Evolutionary conservation across 2,797 vertebrate genomes (phyloP).

Genomic region (Myripristis jacobus): DNA sequence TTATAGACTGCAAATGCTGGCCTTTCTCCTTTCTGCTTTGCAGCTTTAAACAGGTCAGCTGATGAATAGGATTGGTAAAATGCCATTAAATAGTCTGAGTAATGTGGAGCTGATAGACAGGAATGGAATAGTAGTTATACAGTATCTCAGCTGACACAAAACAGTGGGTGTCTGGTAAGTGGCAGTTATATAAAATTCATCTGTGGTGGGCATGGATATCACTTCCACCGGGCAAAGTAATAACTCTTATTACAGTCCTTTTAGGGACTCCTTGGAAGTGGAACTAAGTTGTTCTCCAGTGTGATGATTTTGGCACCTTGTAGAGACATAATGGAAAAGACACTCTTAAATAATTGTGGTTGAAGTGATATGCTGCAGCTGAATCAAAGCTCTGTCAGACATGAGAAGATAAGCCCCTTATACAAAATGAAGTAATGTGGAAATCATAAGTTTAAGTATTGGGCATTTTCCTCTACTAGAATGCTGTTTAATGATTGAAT

Average conservation of each 20-base stretch:
- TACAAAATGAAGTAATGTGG: constrained; percentile 32
- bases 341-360: constrained; percentile 52
- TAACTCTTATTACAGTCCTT: constrained; percentile 65
- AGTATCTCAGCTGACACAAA: constrained; percentile 37
- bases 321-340: constrained; percentile 48
- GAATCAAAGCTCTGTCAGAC: constrained; percentile 20
- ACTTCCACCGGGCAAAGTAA: constrained; percentile 57
- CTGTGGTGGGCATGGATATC: constrained; percentile 46
- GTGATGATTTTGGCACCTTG: constrained; percentile 48
- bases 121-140: background rate
- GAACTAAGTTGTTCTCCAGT: constrained; percentile 63
- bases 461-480: constrained; percentile 3
- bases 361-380: constrained; percentile 36
- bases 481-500: constrained; percentile 14
- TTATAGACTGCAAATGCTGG: background rate
- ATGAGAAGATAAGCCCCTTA: constrained; percentile 25
- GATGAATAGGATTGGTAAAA: constrained; percentile 2
- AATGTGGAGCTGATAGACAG: constrained; percentile 6
- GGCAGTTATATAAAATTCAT: constrained; percentile 47
- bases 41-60: constrained; percentile 2
- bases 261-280: constrained; percentile 53
- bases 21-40: background rate
- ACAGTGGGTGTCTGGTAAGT: constrained; percentile 56
- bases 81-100: constrained; percentile 10
- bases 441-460: constrained; percentile 44